phyloP scores from a whole-genome alignment of 2,888 invertebrate species.

The Cloeon dipterum region DNA sequence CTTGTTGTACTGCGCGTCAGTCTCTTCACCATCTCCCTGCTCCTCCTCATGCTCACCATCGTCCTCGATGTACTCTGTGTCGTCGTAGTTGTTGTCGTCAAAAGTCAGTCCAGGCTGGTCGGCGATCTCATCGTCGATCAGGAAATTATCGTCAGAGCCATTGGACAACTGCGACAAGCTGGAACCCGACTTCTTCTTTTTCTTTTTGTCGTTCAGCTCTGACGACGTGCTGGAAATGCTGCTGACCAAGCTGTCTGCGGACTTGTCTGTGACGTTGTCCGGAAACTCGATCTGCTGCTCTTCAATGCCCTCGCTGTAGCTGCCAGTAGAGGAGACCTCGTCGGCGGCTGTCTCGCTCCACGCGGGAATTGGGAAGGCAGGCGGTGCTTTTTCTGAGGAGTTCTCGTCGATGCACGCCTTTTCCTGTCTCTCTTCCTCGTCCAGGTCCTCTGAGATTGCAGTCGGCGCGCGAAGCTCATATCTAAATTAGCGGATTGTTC shows the following conservation, averaged over 20 bases:
- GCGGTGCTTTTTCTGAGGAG: conserved; percentile 11
- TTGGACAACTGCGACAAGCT: conserved; percentile 2
- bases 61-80: background rate
- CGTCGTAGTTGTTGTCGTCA: conserved; percentile 5
- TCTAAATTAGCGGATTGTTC: too few relatives aligned
- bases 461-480: too few relatives aligned
- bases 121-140: conserved; percentile 74
- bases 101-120: conserved; percentile 71
- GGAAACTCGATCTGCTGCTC: conserved; percentile 1
- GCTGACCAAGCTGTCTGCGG: conserved; percentile 48
- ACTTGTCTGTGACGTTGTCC: conserved; percentile 3
- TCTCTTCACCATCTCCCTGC: background rate
- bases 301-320: conserved; percentile 1
- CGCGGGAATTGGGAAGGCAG: background rate
- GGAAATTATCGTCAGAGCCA: conserved; percentile 39
- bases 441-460: background rate
- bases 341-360: background rate
- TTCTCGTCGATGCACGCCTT: conserved; percentile 7
- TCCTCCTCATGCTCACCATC: too few relatives aligned
- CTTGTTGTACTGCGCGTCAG: background rate
- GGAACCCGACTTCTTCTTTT: conserved; percentile 2
- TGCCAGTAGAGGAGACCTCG: background rate
- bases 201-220: background rate
- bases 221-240: conserved; percentile 19
- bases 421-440: conserved; percentile 6